Evolutionary conservation across 2,888 invertebrate species (phyloP).

Genomic region (Agrypnus murinus): DNA sequence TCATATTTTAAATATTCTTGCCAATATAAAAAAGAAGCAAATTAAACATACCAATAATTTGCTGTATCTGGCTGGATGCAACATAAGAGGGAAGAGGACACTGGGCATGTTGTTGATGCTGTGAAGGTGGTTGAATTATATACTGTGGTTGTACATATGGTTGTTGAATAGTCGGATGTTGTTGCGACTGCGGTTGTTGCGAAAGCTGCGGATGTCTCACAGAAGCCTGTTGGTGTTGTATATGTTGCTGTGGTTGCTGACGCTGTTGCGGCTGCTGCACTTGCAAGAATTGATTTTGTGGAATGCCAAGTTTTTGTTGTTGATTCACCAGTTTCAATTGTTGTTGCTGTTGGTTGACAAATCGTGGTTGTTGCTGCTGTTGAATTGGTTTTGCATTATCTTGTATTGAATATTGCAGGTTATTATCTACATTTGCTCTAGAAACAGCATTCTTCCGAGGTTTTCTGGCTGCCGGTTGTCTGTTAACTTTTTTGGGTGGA

Average conservation of each 20-base stretch:
- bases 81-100: slow-evolving; percentile 64
- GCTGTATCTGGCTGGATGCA: slow-evolving; percentile 66
- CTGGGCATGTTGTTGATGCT: slow-evolving; percentile 55
- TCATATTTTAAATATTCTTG: no score
- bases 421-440: slow-evolving; percentile 18
- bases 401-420: slow-evolving; percentile 8
- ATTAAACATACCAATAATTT: slow-evolving; percentile 69
- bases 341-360: slow-evolving; percentile 12
- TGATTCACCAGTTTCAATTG: slow-evolving; percentile 35
- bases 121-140: slow-evolving; percentile 56
- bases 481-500: slow-evolving; percentile 6
- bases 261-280: slow-evolving; percentile 63
- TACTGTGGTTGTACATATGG: slow-evolving; percentile 59
- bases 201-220: slow-evolving; percentile 73
- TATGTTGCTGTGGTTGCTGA: slow-evolving; percentile 49
- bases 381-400: slow-evolving; percentile 21
- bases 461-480: not conserved
- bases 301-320: slow-evolving; percentile 29
- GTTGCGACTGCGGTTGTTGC: slow-evolving; percentile 63
- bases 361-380: slow-evolving; percentile 11
- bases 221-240: slow-evolving; percentile 62
- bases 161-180: slow-evolving; percentile 60
- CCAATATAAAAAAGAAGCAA: no score
- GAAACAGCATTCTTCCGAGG: slow-evolving; percentile 16
- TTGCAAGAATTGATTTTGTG: slow-evolving; percentile 54